Evolutionary conservation across 2,797 vertebrate genomes (phyloP).

Genomic region (Hafferia zeledoni): DNA sequence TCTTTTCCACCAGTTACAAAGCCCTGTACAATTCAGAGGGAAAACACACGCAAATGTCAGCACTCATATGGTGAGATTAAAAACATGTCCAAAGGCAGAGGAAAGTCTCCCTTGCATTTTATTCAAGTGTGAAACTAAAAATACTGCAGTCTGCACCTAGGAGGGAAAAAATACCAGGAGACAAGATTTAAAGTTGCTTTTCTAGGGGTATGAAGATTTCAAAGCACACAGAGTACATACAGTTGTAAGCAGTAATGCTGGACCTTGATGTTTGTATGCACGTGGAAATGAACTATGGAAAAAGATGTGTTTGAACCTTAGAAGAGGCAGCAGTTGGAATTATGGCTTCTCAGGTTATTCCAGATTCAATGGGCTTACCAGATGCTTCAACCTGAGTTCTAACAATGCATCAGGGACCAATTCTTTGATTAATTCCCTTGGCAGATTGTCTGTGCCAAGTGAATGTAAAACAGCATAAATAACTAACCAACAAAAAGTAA

Average conservation of each 20-base stretch:
- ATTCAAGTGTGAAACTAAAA: not conserved
- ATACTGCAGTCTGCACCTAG: not conserved
- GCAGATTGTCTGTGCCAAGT: not conserved
- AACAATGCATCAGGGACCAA: not conserved
- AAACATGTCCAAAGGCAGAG: not conserved
- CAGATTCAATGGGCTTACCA: not conserved
- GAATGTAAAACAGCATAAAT: not conserved
- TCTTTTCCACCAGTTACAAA: conserved; percentile 97
- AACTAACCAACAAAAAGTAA: not conserved
- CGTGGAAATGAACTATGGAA: not conserved
- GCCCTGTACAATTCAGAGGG: conserved; percentile 78
- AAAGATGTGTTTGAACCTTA: not conserved
- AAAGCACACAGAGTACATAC: not conserved
- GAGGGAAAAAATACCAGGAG: not conserved
- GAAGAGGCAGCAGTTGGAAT: not conserved
- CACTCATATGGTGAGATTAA: not conserved
- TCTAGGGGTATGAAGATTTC: not conserved
- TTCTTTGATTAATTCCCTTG: not conserved
- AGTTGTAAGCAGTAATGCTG: not conserved
- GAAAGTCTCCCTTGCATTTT: not conserved
- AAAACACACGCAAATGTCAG: not conserved
- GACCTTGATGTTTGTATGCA: not conserved
- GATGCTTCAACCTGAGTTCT: not conserved
- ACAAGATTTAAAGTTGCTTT: not conserved
- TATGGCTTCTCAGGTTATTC: not conserved